Evolutionary conservation across 2,113 vertebrate species (phyloP).

Genomic region (Myrmecophaga tridactyla): DNA sequence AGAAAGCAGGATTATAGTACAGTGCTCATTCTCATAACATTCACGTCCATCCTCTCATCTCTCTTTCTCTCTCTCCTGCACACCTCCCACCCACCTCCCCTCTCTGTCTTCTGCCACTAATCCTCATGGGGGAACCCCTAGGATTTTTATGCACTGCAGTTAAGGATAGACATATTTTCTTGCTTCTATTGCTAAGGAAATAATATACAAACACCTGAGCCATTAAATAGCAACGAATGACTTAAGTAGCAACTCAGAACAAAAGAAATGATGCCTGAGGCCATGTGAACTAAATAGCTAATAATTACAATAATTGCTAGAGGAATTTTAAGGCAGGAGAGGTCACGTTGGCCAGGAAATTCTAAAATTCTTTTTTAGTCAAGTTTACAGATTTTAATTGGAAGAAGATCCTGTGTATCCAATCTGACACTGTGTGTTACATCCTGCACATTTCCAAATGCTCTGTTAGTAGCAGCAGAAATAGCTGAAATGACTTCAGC

Average conservation of each 20-base stretch:
- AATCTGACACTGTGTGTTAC: not conserved
- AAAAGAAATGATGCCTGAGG: constrained; percentile 26
- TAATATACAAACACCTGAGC: not conserved
- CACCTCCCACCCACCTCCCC: too few relatives aligned
- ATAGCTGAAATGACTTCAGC: not conserved
- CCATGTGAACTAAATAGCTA: constrained; percentile 40
- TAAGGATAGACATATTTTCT: not conserved
- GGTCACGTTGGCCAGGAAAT: constrained; percentile 4
- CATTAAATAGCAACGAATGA: constrained; percentile 33
- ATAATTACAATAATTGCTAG: constrained; percentile 31
- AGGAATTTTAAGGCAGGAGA: constrained; percentile 46
- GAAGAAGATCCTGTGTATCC: not conserved
- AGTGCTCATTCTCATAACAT: not conserved
- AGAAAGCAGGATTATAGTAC: not conserved
- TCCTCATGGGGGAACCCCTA: not conserved
- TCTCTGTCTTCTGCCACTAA: not conserved
- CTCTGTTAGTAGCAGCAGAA: not conserved
- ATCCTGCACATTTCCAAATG: not conserved
- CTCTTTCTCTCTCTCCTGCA: not conserved
- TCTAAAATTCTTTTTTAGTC: constrained; percentile 51
- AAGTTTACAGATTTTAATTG: constrained; percentile 50
- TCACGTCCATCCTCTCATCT: not conserved
- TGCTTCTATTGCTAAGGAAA: not conserved
- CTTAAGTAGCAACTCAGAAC: constrained; percentile 36
- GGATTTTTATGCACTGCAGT: not conserved